Evolutionary conservation across 2,888 invertebrate species (phyloP), one percentile per base, ranked within the genome.

Genomic region (Frankliniella intonsa): DNA sequence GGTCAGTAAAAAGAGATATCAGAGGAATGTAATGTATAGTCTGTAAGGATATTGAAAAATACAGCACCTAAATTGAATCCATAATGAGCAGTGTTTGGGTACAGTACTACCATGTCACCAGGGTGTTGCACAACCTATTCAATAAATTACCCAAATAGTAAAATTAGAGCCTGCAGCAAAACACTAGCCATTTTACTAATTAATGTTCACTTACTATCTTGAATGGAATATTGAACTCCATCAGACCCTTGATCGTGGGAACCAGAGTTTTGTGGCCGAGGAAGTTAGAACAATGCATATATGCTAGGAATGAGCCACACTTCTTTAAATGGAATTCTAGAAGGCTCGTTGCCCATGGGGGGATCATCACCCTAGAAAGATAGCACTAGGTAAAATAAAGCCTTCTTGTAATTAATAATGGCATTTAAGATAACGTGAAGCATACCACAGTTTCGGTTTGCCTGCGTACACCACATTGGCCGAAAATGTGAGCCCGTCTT

Each of bases 321-420:
- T 65, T 65, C 65, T 65, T 65, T 19, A 65, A 65, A n/a, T 65
- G 65, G 65, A 19, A 65, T n/a, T 65, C 65, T 10, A 65, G 65
- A n/a, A 65, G n/a, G n/a, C n/a, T n/a, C n/a, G 65, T 65, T n/a
- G 65, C 65, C 65, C 65, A 65, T 17, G 65, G 65, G 9, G 65
- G 65, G n/a, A 65, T 65, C n/a, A 65, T 65, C 65, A 65, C 65
- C 65, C 65, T 65, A n/a, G n/a, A 65, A 65, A 65, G n/a, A 65
- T n/a, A 65, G 9, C n/a, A 65, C n/a, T n/a, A 19, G 65, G 65
- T 65, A 10, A 65, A n/a, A 65, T 65, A 19, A n/a, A 65, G n/a
- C 65, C 65, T n/a, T 10, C n/a, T n/a, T 65, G n/a, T 65, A n/a
- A n/a, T 65, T 1, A 17, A 65, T 14, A 55, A 55, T n/a, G n/a